A percentile compares a stretch with the other conserved stretches of the same genome.
Evolutionary conservation across 1,140 invertebrate genomes (phyloP).

Genomic region (Eumaeus atala): DNA sequence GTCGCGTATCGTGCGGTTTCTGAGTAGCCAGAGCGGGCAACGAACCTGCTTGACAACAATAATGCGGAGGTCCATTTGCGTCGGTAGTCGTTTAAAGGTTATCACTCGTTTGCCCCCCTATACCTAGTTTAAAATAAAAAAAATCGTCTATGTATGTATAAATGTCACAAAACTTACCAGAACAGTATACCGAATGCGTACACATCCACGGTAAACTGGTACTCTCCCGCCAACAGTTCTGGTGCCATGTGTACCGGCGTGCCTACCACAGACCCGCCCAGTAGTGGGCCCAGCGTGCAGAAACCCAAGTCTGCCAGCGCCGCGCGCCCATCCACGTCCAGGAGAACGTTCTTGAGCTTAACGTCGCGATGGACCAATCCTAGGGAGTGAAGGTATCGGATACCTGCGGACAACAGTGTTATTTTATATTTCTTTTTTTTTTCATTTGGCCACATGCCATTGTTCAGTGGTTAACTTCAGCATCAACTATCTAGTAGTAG

Average conservation of each 20-base stretch:
- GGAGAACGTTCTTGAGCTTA: constrained; percentile 91
- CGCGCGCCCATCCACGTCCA: constrained; percentile 84
- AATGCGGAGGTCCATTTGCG: too few species aligned
- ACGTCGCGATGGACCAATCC: constrained; percentile 93
- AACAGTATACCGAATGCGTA: constrained; percentile 95
- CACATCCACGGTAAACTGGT: constrained; percentile 91
- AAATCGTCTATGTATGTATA: too few species aligned
- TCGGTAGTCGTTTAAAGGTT: too few species aligned
- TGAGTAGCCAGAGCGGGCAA: too few species aligned
- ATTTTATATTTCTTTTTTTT: too few species aligned
- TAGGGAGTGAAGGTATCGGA: constrained; percentile 90
- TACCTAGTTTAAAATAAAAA: too few species aligned
- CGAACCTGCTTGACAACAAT: too few species aligned
- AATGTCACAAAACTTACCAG: constrained; percentile 74
- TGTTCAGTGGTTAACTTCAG: too few species aligned
- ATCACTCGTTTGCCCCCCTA: too few species aligned
- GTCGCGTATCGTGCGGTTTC: too few species aligned
- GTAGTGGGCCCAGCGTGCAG: constrained; percentile 93
- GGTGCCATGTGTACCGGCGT: constrained; percentile 96
- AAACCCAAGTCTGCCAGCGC: constrained; percentile 93
- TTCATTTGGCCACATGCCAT: too few species aligned
- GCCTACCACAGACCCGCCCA: constrained; percentile 90
- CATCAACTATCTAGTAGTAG: too few species aligned
- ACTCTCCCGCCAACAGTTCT: constrained; percentile 87
- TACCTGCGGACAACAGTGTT: constrained; percentile 62